Percentiles rank a stretch among this genome's conserved stretches.
phyloP scores from a whole-genome alignment of 2,797 vertebrate species.

The Picus viridis region DNA sequence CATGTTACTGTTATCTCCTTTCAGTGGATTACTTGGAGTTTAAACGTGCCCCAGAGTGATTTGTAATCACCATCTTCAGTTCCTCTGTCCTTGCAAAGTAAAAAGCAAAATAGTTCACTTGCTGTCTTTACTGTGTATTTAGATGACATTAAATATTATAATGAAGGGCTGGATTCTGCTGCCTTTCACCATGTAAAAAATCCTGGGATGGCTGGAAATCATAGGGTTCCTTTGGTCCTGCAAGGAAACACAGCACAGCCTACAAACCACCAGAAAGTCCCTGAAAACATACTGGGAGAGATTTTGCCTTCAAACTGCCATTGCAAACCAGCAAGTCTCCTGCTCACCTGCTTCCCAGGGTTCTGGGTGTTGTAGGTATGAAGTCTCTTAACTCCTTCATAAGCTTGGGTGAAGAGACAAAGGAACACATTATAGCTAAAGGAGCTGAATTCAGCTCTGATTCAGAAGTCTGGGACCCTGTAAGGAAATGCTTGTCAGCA shows the following conservation, averaged over 20 bases:
- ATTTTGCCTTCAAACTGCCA: background rate
- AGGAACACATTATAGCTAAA: background rate
- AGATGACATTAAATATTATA: background rate
- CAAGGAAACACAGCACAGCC: background rate
- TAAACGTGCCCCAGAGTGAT: constrained; percentile 26
- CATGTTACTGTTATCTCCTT: constrained; percentile 17
- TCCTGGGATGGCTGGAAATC: background rate
- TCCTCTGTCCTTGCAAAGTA: constrained; percentile 10
- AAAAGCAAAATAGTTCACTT: background rate
- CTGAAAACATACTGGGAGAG: background rate
- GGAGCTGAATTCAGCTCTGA: background rate
- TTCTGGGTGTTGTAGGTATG: background rate
- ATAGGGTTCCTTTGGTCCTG: background rate
- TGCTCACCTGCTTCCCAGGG: background rate
- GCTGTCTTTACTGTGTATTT: background rate
- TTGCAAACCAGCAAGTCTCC: background rate
- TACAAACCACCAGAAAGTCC: background rate
- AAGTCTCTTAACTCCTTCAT: background rate
- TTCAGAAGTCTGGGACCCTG: background rate
- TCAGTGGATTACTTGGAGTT: constrained; percentile 58
- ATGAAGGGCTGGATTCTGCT: background rate
- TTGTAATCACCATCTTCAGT: constrained; percentile 54
- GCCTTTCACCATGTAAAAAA: background rate
- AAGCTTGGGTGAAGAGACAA: background rate
- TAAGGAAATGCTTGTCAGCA: background rate